Percentiles rank a stretch among this genome's conserved stretches.
Evolutionary conservation across 1,140 invertebrate species (phyloP).

Genomic region (Zeugodacus cucurbitae): DNA sequence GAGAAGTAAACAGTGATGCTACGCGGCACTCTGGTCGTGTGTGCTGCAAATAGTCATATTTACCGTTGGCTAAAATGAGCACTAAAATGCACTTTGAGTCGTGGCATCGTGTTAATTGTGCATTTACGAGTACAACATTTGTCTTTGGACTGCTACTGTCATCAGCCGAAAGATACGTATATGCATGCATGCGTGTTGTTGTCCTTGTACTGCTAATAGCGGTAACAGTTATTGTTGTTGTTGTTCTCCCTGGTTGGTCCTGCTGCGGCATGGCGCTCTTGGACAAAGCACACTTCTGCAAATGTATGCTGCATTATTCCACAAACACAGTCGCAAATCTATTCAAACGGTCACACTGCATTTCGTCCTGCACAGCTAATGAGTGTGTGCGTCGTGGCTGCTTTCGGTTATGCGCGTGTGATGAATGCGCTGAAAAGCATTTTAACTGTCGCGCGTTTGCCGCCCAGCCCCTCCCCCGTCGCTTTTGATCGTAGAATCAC

Average conservation of each 20-base stretch:
- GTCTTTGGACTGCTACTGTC: neutral
- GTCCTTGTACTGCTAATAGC: neutral
- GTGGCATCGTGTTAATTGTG: neutral
- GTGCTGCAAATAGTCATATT: neutral
- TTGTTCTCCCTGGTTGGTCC: neutral
- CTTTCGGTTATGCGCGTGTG: neutral
- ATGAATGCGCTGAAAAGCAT: slow-evolving; percentile 27
- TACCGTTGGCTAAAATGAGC: neutral
- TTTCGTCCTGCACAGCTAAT: no score
- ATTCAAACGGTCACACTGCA: neutral
- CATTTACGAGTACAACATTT: neutral
- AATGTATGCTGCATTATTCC: neutral
- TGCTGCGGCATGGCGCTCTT: neutral
- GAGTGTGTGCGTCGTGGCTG: neutral
- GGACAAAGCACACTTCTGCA: neutral
- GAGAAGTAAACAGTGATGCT: neutral
- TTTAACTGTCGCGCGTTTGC: slow-evolving; percentile 28
- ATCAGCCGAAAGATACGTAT: neutral
- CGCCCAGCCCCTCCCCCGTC: neutral
- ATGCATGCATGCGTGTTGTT: neutral
- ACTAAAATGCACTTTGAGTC: slow-evolving; percentile 30
- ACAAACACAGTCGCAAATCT: neutral
- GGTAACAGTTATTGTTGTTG: neutral
- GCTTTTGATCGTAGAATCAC: neutral
- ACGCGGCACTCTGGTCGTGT: neutral